Evolutionary conservation across 2,797 vertebrate species (phyloP).

Genomic region (Aplochiton taeniatus): DNA sequence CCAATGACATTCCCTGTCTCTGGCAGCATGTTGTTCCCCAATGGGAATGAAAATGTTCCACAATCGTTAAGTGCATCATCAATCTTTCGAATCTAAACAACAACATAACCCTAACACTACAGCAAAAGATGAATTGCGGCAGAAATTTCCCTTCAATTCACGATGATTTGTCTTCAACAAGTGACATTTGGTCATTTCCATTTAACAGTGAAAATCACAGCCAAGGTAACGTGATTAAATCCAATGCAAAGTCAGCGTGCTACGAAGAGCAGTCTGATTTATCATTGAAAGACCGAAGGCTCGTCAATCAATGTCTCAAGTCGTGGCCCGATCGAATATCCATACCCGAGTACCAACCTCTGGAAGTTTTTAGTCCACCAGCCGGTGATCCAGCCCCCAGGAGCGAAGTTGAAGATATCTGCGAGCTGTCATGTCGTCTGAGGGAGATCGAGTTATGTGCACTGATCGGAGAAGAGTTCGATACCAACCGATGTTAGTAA

Average conservation of each 20-base stretch:
- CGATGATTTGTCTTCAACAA: neutral
- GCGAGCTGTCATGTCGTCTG: conserved; percentile 34
- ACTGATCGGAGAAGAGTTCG: conserved; percentile 35
- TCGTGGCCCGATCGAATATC: neutral
- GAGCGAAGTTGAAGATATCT: conserved; percentile 42
- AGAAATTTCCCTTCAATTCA: conserved; percentile 31
- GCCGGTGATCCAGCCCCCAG: conserved; percentile 12
- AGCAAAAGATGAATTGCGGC: conserved; percentile 11
- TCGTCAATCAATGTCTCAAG: too few species aligned
- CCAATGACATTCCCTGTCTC: too few species aligned
- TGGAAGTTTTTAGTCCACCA: conserved; percentile 31
- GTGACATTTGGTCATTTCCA: too few species aligned
- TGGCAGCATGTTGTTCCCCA: too few species aligned
- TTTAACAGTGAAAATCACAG: too few species aligned
- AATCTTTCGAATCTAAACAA: conserved; percentile 9
- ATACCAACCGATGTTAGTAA: conserved; percentile 33
- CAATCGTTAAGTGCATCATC: conserved; percentile 6
- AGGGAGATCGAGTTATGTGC: conserved; percentile 42
- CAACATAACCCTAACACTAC: too few species aligned
- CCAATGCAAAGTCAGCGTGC: too few species aligned
- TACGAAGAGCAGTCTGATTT: neutral
- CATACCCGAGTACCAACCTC: conserved; percentile 39
- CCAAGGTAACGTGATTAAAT: too few species aligned
- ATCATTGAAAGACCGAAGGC: neutral
- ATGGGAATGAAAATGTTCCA: neutral